phyloP scores from a whole-genome alignment of 2,797 vertebrate species.

The Schizopygopsis pylzovi region DNA sequence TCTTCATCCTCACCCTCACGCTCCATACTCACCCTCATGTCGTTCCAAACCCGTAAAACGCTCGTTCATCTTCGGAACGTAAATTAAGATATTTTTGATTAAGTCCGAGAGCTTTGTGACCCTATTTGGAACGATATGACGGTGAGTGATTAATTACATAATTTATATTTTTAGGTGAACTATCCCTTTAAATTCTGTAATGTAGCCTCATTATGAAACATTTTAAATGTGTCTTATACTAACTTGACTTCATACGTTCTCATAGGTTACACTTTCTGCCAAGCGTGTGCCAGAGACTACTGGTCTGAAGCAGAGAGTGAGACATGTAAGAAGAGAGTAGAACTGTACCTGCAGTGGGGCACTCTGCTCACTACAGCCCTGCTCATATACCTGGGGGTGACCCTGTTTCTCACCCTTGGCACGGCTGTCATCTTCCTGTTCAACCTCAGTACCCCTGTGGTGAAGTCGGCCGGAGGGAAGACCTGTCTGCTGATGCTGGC shows the following conservation, averaged over 20 bases:
- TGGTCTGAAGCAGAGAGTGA: conserved; percentile 78
- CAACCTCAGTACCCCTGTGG: conserved; percentile 79
- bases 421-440: conserved; percentile 74
- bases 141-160: background rate
- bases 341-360: conserved; percentile 76
- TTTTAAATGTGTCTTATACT: background rate
- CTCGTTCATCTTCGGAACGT: background rate
- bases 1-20: background rate
- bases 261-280: conserved; percentile 73
- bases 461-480: conserved; percentile 83
- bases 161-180: background rate
- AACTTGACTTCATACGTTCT: background rate
- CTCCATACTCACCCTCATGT: background rate
- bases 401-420: conserved; percentile 75
- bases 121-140: background rate
- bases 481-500: conserved; percentile 85
- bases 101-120: background rate
- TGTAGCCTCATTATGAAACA: background rate
- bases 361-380: conserved; percentile 70
- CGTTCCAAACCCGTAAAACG: background rate
- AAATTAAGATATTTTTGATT: background rate
- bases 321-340: conserved; percentile 72
- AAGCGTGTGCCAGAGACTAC: conserved; percentile 70
- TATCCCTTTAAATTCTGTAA: background rate
- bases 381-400: conserved; percentile 70